Conservation (phyloP, 2,797 vertebrate genomes). For the Carcharodon carcharias region DNA sequence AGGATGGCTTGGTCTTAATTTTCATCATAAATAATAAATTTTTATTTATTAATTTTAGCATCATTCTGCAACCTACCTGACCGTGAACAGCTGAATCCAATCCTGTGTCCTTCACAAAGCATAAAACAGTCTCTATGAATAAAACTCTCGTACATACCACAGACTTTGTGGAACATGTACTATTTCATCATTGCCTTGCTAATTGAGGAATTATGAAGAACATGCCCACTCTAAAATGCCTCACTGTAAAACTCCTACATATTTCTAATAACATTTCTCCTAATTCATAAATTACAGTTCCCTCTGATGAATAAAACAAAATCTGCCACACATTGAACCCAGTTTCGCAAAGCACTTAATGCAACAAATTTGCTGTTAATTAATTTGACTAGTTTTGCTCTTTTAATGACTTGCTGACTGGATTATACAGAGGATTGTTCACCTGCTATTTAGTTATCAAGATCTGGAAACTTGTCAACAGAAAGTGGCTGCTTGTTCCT, state of each 20-base stretch:
- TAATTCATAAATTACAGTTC: constrained; percentile 4
- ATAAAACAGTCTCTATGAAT: background rate
- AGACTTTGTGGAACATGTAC: background rate
- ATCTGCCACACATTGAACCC: background rate
- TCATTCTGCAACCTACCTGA: background rate
- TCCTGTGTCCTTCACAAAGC: background rate
- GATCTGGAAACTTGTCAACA: constrained; percentile 1
- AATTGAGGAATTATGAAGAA: background rate
- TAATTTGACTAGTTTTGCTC: background rate
- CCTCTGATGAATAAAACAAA: background rate
- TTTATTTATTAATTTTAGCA: background rate
- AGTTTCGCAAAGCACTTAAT: background rate
- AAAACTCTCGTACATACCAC: background rate
- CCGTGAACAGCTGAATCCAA: background rate
- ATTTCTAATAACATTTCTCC: background rate
- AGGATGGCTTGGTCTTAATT: background rate
- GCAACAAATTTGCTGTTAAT: background rate
- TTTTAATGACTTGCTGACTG: constrained; percentile 4
- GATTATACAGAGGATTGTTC: constrained; percentile 27
- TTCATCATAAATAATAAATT: background rate
- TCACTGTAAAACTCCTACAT: background rate
- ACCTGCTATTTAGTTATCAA: constrained; percentile 18
- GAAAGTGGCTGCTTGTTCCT: constrained; percentile 2
- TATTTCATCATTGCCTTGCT: background rate
- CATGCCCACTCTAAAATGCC: too few relatives aligned